Base-by-base conservation (phyloP, 2,888 invertebrate species). In the Drosophila leonis region DNA sequence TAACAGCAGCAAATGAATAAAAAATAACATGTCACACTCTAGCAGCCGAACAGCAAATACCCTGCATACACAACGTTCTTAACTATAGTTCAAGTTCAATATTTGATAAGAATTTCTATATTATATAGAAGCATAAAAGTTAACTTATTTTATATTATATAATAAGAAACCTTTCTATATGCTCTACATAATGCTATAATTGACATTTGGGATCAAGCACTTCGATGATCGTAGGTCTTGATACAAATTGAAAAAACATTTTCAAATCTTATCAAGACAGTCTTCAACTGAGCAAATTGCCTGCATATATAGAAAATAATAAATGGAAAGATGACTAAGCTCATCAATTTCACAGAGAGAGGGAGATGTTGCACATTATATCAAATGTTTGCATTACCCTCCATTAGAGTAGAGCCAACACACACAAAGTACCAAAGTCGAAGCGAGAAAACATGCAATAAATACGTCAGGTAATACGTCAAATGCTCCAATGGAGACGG, bases 361-460 rank as follows among this genome's bases (percentile, higher is more conserved):
- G 4, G 1, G 37, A 10, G 20, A 18, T 44, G 24, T 46, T 46
- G 24, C 33, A 42, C 4, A 5, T 3, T 13, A 4, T 12, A 8
- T 35, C 9, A 27, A 5, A 13, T 44, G n/a, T n/a, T 57, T n/a
- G 2, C 9, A 9, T 9, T 46, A 44, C 57, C 9, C 44, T n/a
- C 9, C 8, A 5, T 1, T 33, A 24, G 42, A 1, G 56, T 24
- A 57, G 33, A n/a, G 27, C 13, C 42, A 18, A 31, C 59, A 35
- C 68, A 56, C 46, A 60, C 57, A 63, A 64, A 71, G 44, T 33
- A 55, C 33, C 59, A 73, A 63, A 73, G 64, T 66, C 69, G 78
- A 79, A 80, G 80, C 85, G 90, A 91, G 90, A 90, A 90, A 90
- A 90, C 87, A 84, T 83, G 88, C 90, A 90, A 90, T 90, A 91